Percentiles rank a stretch among this genome's conserved stretches.
phyloP scores from a whole-genome alignment of 2,797 vertebrate species.

The Dryobates pubescens region DNA sequence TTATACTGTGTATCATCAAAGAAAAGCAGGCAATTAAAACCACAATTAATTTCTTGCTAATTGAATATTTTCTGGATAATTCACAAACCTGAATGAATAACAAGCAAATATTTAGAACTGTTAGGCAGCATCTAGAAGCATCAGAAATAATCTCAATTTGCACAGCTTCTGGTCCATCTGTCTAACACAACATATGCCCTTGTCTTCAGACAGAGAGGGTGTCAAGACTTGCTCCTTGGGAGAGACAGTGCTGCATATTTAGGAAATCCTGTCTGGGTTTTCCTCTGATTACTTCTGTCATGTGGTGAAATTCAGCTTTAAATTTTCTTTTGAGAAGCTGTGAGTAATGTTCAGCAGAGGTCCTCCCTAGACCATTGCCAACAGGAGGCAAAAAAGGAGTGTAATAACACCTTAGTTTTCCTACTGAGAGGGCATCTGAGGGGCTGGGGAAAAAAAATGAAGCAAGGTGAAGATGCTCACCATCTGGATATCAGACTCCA shows the following conservation, averaged over 20 bases:
- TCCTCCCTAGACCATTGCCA: background rate
- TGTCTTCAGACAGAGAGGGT: slow-evolving; percentile 30
- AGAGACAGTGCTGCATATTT: background rate
- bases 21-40: slow-evolving; percentile 19
- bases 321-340: background rate
- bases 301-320: background rate
- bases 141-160: slow-evolving; percentile 68
- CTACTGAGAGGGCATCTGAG: background rate
- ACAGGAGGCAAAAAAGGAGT: background rate
- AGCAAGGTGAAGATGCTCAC: background rate
- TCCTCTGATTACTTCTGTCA: background rate
- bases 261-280: slow-evolving; percentile 7
- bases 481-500: background rate
- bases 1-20: slow-evolving; percentile 7
- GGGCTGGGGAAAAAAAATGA: background rate
- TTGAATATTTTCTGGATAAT: slow-evolving; percentile 55
- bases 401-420: background rate
- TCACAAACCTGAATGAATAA: slow-evolving; percentile 38
- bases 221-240: slow-evolving; percentile 28
- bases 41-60: slow-evolving; percentile 35
- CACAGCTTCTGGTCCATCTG: slow-evolving; percentile 54
- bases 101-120: slow-evolving; percentile 63
- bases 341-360: background rate
- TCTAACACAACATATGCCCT: slow-evolving; percentile 15
- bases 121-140: slow-evolving; percentile 61